These are phyloP conservation scores for Nomada hirtipes DNA, from an alignment of 2,888 invertebrate genomes.

Conservation along the genomic window DNA sequence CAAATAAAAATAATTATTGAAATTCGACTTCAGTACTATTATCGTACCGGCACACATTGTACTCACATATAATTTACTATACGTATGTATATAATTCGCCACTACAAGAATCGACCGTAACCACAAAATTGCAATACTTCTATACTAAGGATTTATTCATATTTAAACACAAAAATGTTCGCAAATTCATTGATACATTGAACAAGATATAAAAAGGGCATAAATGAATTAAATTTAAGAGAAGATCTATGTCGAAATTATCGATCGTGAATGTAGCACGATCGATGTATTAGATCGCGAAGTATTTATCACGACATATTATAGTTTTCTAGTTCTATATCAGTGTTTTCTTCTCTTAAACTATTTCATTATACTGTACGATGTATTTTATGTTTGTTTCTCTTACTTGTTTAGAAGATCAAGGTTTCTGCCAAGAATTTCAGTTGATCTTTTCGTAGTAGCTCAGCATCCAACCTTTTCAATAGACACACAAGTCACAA, in stretches of 20 bases:
- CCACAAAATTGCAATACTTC: too few relatives aligned
- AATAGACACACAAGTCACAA: neutral
- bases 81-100: too few relatives aligned
- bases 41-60: too few relatives aligned
- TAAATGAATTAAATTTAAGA: neutral
- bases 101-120: too few relatives aligned
- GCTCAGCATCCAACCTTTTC: neutral
- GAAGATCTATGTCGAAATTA: neutral
- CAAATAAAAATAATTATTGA: slow-evolving; percentile 57
- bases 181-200: neutral
- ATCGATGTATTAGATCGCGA: neutral
- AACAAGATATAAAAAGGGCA: neutral
- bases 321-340: slow-evolving; percentile 11
- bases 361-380: neutral
- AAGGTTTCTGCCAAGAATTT: neutral
- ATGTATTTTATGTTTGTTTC: neutral
- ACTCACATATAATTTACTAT: too few relatives aligned
- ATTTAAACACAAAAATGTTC: neutral
- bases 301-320: neutral
- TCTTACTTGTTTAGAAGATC: neutral
- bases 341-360: neutral
- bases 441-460: neutral
- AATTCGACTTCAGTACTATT: neutral
- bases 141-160: too few relatives aligned
- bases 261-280: neutral